Evolutionary conservation across 2,888 invertebrate genomes (phyloP).

Genomic region (Anarsia innoxiella): DNA sequence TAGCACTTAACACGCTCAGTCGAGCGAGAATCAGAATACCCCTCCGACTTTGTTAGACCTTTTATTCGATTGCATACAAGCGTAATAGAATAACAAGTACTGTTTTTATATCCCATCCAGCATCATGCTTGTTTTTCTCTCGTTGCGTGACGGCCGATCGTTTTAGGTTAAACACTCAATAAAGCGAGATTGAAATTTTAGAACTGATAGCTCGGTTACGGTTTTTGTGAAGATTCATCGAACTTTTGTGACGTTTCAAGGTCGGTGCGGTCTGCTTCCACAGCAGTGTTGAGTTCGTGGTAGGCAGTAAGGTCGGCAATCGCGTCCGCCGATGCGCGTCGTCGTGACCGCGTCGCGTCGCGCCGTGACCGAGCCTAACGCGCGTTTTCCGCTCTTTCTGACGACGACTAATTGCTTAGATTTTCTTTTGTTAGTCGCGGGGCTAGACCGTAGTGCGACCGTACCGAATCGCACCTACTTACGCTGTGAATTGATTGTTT

Average conservation of each 20-base stretch:
- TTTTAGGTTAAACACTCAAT: conserved; percentile 39
- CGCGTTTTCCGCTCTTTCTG: conserved; percentile 75
- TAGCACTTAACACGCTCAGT: conserved; percentile 72
- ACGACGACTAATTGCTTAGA: conserved; percentile 75
- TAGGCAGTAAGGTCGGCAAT: conserved; percentile 25
- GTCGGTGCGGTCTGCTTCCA: conserved; percentile 13
- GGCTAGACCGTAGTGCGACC: conserved; percentile 61
- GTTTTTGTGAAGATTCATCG: conserved; percentile 25
- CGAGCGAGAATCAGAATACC: conserved; percentile 61
- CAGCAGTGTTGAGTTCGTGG: conserved; percentile 1
- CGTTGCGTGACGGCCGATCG: conserved; percentile 34
- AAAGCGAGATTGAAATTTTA: conserved; percentile 34
- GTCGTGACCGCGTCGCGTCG: conserved; percentile 46
- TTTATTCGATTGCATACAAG: conserved; percentile 42
- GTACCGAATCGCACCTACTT: conserved; percentile 72
- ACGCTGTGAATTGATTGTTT: conserved; percentile 73
- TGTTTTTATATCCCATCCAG: conserved; percentile 40
- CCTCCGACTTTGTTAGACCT: conserved; percentile 50
- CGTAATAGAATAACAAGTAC: conserved; percentile 52
- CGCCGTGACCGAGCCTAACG: conserved; percentile 67
- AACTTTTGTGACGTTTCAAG: conserved; percentile 27
- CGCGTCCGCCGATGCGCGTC: conserved; percentile 22
- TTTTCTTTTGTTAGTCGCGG: conserved; percentile 75
- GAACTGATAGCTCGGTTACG: conserved; percentile 20
- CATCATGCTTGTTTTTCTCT: conserved; percentile 36